phyloP scores from a whole-genome alignment of 2,888 invertebrate species.

The Tortricodes alternella region DNA sequence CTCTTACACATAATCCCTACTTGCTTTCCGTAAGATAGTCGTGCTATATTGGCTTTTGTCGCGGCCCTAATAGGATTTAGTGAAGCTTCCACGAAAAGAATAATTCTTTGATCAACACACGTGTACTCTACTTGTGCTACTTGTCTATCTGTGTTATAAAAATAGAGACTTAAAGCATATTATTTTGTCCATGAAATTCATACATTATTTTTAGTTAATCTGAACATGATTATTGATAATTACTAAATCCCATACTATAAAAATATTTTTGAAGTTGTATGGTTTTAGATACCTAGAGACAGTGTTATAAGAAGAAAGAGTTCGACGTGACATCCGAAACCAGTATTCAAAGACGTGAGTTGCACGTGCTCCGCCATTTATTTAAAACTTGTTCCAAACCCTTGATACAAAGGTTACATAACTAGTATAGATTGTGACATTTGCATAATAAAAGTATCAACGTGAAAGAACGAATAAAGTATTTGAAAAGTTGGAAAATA shows the following conservation, averaged over 20 bases:
- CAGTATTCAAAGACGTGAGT: conserved; percentile 3
- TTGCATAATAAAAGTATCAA: conserved; percentile 16
- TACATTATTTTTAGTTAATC: too few species aligned
- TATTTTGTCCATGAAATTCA: too few species aligned
- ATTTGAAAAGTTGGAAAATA: conserved; percentile 21
- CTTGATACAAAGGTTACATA: conserved; percentile 6
- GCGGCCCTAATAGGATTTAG: conserved; percentile 29
- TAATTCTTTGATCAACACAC: background rate
- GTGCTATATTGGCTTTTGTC: conserved; percentile 53
- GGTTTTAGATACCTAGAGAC: too few species aligned
- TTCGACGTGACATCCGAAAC: too few species aligned
- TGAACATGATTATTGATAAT: too few species aligned
- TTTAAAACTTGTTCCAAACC: conserved; percentile 1
- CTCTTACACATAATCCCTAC: conserved; percentile 69
- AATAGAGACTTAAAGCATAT: too few species aligned
- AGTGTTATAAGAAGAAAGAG: too few species aligned
- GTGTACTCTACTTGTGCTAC: background rate
- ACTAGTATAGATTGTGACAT: conserved; percentile 10
- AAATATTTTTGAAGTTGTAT: too few species aligned
- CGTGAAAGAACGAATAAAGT: conserved; percentile 1
- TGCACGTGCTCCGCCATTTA: conserved; percentile 2
- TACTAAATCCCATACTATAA: too few species aligned
- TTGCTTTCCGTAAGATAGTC: conserved; percentile 60
- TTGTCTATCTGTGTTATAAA: background rate
- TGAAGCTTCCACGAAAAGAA: conserved; percentile 13